Base-by-base conservation (phyloP, 1,140 invertebrate species). In the Polyergus mexicanus region DNA sequence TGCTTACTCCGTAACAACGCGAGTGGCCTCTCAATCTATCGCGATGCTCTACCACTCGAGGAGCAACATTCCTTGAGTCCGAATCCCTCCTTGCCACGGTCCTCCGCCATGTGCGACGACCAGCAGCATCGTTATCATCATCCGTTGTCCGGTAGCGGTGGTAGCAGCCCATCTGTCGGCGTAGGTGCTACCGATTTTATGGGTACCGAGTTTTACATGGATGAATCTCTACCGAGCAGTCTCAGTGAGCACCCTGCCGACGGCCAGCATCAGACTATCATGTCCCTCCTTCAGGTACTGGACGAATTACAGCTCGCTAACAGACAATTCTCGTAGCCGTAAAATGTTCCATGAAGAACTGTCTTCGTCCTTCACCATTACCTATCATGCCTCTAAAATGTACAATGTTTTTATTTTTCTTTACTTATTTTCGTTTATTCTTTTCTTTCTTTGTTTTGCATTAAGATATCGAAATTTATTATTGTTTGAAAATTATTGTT, bases 131-230 rank as follows among this genome's bases (percentile, higher is more conserved):
- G 92, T 60, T 87, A 89, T 28, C 88, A 90, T 7, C 85, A 90
- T 71, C 89, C 90, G 66, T 74, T 77, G 32, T 92, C 91, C 54
- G 91, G 91, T 76, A 95, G 94, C 85, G 93, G 91, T 60, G 92
- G 69, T 87, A 90, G 92, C 89, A 94, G 94, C 87, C 94, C 93
- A 62, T 93, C 92, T 32, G 87, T 88, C n/a, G 92, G 92, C 76
- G 90, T 93, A 85, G 92, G 85, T 54, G 92, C 86, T 65, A 92
- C 94, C 47, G 97, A 98, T 94, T 98, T 98, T 94, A 95, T 97
- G 91, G 97, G 96, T 90, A 97, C 97, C 75, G 97, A 98, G 91
- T 98, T 97, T 96, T 98, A 98, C 95, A 97, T 98, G 95, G 97
- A 98, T 92, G 98, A 98, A 93, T 98, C 97, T 77, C 94, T 97